Conservation (phyloP, 2,113 vertebrate species). For the Pterocles gutturalis region DNA sequence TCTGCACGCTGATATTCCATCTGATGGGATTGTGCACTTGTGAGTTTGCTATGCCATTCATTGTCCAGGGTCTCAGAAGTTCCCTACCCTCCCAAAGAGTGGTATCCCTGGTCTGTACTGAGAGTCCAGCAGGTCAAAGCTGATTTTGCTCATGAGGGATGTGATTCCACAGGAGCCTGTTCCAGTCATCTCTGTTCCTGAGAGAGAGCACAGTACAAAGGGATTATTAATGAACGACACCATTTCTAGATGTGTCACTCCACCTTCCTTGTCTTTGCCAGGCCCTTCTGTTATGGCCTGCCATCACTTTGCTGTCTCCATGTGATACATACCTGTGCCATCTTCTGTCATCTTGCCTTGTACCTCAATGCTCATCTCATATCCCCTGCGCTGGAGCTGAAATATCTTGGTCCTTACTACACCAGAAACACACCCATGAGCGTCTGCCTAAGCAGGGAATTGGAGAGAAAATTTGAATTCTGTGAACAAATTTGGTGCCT, state of each 20-base stretch:
- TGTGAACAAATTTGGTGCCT: not conserved
- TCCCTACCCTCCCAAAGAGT: constrained; percentile 71
- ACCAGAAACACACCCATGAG: constrained; percentile 63
- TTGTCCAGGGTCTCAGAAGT: not conserved
- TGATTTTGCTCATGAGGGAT: constrained; percentile 60
- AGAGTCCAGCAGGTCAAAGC: constrained; percentile 71
- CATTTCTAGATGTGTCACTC: not conserved
- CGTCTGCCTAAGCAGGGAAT: constrained; percentile 67
- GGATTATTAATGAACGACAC: not conserved
- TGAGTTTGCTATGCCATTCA: not conserved
- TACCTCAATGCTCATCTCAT: constrained; percentile 68
- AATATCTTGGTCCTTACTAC: constrained; percentile 73
- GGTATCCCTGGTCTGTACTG: constrained; percentile 76
- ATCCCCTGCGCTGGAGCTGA: constrained; percentile 68
- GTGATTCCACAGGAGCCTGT: constrained; percentile 60
- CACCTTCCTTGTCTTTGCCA: not conserved
- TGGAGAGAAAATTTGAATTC: constrained; percentile 8
- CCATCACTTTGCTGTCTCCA: not conserved
- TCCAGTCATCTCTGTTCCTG: constrained; percentile 69
- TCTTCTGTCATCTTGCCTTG: constrained; percentile 76
- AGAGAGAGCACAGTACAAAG: not conserved
- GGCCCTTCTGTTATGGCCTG: not conserved
- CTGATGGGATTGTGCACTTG: not conserved
- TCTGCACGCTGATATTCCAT: not conserved
- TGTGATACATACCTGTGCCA: constrained; percentile 73